Evolutionary conservation across 2,113 vertebrate species (phyloP).

Genomic region (Scomber japonicus): DNA sequence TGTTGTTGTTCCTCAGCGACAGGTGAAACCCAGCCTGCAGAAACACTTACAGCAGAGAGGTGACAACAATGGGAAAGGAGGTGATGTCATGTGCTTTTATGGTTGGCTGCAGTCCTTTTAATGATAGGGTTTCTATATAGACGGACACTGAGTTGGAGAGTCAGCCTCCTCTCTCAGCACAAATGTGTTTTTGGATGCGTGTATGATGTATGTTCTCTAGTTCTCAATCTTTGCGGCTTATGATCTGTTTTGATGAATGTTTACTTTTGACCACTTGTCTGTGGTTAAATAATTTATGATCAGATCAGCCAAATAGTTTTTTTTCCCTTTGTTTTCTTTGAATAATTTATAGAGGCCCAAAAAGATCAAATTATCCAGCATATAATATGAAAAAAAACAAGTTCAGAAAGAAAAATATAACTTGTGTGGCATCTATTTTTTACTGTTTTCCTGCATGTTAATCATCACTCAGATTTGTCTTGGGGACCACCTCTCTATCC

Average conservation of each 20-base stretch:
- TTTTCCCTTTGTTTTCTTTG: neutral
- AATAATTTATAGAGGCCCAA: neutral
- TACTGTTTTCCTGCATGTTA: neutral
- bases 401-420: neutral
- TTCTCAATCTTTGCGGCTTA: neutral
- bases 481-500: too few species aligned
- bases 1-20: conserved; percentile 42
- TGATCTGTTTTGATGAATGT: too few species aligned
- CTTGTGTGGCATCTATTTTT: neutral
- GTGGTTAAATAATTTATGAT: neutral
- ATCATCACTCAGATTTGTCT: too few species aligned
- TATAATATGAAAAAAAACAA: neutral
- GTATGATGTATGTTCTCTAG: neutral
- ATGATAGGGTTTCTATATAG: conserved; percentile 12
- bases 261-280: neutral
- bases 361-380: neutral
- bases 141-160: neutral
- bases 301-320: neutral
- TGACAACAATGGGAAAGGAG: neutral
- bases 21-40: conserved; percentile 51
- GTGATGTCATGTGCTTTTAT: conserved; percentile 57
- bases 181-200: neutral
- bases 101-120: conserved; percentile 21
- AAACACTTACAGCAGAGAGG: conserved; percentile 26
- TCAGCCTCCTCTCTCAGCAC: neutral